Evolutionary conservation across 2,888 invertebrate species (phyloP).

Genomic region (Himalopsyche anomala): DNA sequence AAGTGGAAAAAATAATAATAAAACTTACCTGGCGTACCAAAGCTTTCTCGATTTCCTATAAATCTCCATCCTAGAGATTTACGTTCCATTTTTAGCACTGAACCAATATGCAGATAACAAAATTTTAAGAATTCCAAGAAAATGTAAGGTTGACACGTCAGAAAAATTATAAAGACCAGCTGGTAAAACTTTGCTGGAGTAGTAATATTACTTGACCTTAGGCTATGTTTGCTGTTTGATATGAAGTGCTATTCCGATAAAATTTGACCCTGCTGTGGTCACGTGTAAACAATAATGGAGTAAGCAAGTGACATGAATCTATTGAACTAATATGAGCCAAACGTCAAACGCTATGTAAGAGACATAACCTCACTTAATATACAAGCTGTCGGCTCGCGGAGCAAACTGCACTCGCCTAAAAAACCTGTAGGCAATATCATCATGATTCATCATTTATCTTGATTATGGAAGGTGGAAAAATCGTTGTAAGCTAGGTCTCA

Average conservation of each 20-base stretch:
- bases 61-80: constrained; percentile 68
- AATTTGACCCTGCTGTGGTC: constrained; percentile 43
- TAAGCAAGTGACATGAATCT: neutral
- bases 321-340: constrained; percentile 44
- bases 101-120: neutral
- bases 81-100: constrained; percentile 64
- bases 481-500: neutral
- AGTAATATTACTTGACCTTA: constrained; percentile 22
- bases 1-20: constrained; percentile 64
- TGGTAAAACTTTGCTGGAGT: constrained; percentile 24
- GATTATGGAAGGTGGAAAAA: neutral
- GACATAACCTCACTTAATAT: constrained; percentile 50
- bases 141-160: constrained; percentile 21
- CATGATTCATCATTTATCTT: neutral
- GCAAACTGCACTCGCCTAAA: neutral
- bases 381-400: neutral
- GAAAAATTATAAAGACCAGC: constrained; percentile 21
- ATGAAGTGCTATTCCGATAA: neutral
- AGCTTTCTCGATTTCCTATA: constrained; percentile 68
- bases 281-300: constrained; percentile 17
- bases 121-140: neutral
- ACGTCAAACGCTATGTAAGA: constrained; percentile 41
- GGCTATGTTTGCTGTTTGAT: neutral
- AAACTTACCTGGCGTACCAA: constrained; percentile 64
- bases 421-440: neutral